Evolutionary conservation across 1,140 invertebrate genomes (phyloP), one percentile per base, ranked within the genome.

Genomic region (Danaus plexippus): DNA sequence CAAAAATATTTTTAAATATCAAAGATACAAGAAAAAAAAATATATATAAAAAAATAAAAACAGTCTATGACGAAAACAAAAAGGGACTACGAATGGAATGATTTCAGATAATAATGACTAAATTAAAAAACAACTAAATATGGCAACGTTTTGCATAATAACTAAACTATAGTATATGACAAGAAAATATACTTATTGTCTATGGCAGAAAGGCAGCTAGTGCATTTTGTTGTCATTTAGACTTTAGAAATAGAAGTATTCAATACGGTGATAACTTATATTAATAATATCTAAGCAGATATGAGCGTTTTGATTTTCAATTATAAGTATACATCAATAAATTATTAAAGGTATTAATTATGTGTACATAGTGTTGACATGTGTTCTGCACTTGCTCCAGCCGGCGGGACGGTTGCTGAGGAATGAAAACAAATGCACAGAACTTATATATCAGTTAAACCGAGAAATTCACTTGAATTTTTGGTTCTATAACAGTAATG

Each of bases 261-360:
- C 47, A 32, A 10, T 57, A 51, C 48, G 43, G 52, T 55, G 63
- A 61, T 54, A 52, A 68, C 61, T 64, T 65, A 68, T 68, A 48
- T 54, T 61, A 69, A 70, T 67, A 75, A 68, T 70, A 78, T 72
- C 73, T 81, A 81, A 82, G 79, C 77, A 76, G 78, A 83, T 83
- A 83, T 80, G 75, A 80, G 74, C 72, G 68, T 62, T 69, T 66
- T 71, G 69, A 77, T 77, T 73, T 73, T 77, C 64, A 71, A 69
- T 73, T 69, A 53, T 69, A 76, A 61, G 77, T 57, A 69, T 72
- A 77, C 61, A 71, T 66, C 59, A 69, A 67, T 61, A 66, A 75
- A 68, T 68, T 64, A 67, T 69, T 75, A 66, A 73, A 71, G 76
- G 71, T 67, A 77, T 64, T 65, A 67, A 57, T 62, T 77, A 76